Evolutionary conservation across 2,113 vertebrate genomes (phyloP), one percentile per base, ranked within the genome.

Genomic region (Upupa epops): DNA sequence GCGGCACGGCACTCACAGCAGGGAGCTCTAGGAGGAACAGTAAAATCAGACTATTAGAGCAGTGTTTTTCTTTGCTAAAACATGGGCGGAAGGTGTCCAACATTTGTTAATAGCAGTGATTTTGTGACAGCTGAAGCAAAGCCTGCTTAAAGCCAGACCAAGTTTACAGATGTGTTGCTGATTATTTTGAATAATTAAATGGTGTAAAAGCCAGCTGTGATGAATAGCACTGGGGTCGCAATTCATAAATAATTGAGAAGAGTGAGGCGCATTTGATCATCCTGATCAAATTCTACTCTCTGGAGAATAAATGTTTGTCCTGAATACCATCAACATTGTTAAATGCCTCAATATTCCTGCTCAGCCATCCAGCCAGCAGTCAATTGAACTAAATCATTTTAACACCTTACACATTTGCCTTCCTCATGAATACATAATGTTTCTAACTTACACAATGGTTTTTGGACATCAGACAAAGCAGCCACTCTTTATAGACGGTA

Each of bases 241-340:
- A 97, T 97, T 97, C 97, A 97, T 98, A 97, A 97, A 98, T 98
- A 98, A 98, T 97, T 97, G 97, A 98, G 97, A 96, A 91, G 96
- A 95, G 31, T 71, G 97, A 97, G 94, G 93, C 45, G 96, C 98
- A 97, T 98, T 96, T 96, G 97, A 98, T 98, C 98, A 98, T 97
- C 97, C 97, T 98, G 98, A 98, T 98, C 98, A 98, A 98, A 98
- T 96, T 94, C 93, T 96, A 56, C 94, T 97, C 98, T 98, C 98
- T 29, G 29, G 98, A 97, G 98, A 96, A 97, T 97, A 95, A 97
- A 96, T 97, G 96, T 98, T 98, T 98, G 97, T 97, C 97, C 96
- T 98, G 97, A 91, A 98, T 98, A 97, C 96, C 96, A 97, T 97
- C 97, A 98, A 98, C 97, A 97, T 97, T 97, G 97, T 98, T 98